Evolutionary conservation across 2,797 vertebrate species (phyloP), one percentile per base, ranked within the genome.

Genomic region (Anguilla obscura): DNA sequence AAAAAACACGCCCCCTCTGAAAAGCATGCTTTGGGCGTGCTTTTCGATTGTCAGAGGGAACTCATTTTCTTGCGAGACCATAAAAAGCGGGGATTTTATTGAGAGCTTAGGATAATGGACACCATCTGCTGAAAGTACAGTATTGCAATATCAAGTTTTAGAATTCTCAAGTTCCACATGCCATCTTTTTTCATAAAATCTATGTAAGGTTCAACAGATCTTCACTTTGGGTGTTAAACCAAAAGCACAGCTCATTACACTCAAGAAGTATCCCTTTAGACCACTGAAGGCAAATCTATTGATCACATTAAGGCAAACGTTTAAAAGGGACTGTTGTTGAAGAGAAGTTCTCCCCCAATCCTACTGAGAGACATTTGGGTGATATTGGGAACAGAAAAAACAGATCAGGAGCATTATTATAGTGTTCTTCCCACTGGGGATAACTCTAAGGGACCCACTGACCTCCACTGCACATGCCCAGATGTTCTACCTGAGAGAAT

Each of bases 351-450:
- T 45, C 76, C 30, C 36, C 76, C 33, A 4, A 16, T 79, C 80
- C 12, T 30, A 27, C 12, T 1, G 14, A 27, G 10, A 16, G n/a
- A 40, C 80, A 90, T 40, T 40, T 92, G 93, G 92, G 92, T 91
- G 90, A 89, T 91, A 88, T 91, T 94, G 93, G 92, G 92, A 92
- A 18, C 10, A 5, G 50, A 58, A 94, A 90, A 88, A 93, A 92
- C 92, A 91, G 92, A 88, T 90, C 91, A 56, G 89, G 91, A 56
- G 90, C 88, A 91, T 92, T 90, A 93, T 95, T 93, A 93, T 89
- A 16, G 87, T 89, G 92, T 93, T 93, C 91, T 94, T 93, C 82
- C 92, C 91, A 48, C 89, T 87, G 92, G 91, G 52, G 30, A 30
- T 33, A 48, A 18, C 50, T 58, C 52, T 30, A 7, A 16, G 50